Evolutionary conservation across 2,888 invertebrate genomes (phyloP).

Genomic region (Spodoptera exigua): DNA sequence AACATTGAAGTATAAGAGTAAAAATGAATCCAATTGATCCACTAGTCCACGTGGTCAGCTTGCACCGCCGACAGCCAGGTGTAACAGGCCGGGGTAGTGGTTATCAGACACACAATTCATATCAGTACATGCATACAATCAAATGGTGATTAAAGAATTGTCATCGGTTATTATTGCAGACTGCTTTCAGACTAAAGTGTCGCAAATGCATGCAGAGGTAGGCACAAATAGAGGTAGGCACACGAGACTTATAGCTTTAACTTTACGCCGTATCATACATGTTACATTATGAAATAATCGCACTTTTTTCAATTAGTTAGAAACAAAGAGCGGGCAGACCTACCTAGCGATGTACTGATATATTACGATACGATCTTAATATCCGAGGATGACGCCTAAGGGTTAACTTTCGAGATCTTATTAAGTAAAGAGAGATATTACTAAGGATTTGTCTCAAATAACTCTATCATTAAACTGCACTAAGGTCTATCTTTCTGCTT

Average conservation of each 20-base stretch:
- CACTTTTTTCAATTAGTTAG: slow-evolving; percentile 40
- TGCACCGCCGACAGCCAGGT: slow-evolving; percentile 3
- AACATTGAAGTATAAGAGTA: slow-evolving; percentile 7
- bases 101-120: slow-evolving; percentile 17
- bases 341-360: slow-evolving; percentile 34
- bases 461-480: slow-evolving; percentile 2
- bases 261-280: slow-evolving; percentile 34
- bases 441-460: slow-evolving; percentile 5
- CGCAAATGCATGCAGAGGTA: slow-evolving; percentile 36
- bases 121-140: slow-evolving; percentile 22
- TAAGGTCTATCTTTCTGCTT: slow-evolving; percentile 3
- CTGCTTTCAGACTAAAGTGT: slow-evolving; percentile 55
- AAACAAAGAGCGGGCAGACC: slow-evolving; percentile 29
- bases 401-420: slow-evolving; percentile 16
- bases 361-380: slow-evolving; percentile 12
- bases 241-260: slow-evolving; percentile 40
- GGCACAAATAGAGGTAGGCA: slow-evolving; percentile 52
- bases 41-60: slow-evolving; percentile 28
- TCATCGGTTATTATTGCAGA: slow-evolving; percentile 17
- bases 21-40: slow-evolving; percentile 32
- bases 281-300: slow-evolving; percentile 41
- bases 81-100: slow-evolving; percentile 13
- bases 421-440: slow-evolving; percentile 5
- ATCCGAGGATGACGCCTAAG: slow-evolving; percentile 9
- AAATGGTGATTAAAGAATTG: slow-evolving; percentile 15